phyloP scores from a whole-genome alignment of 2,888 invertebrate genomes.

The Margaritifera margaritifera region DNA sequence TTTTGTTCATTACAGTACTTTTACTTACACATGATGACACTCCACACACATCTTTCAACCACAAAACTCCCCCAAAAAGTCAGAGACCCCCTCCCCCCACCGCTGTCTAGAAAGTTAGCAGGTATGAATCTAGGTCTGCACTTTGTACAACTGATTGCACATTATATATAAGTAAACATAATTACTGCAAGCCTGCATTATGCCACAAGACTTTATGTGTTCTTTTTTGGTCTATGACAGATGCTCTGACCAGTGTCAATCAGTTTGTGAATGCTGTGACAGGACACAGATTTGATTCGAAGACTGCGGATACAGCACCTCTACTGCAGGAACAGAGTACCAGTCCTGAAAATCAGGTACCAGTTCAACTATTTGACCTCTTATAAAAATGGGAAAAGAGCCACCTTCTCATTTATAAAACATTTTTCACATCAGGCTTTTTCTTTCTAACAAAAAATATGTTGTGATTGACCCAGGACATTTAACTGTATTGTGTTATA shows the following conservation, averaged over 20 bases:
- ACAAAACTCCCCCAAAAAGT: too few species aligned
- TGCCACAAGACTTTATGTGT: background rate
- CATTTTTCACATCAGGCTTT: too few species aligned
- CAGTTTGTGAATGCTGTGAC: constrained; percentile 65
- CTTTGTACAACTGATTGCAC: background rate
- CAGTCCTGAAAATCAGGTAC: constrained; percentile 55
- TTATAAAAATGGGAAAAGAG: background rate
- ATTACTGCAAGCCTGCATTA: background rate
- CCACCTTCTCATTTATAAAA: background rate
- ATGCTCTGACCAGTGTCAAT: constrained; percentile 66
- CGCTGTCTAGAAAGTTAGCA: background rate
- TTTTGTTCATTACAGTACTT: too few species aligned
- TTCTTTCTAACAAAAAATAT: too few species aligned
- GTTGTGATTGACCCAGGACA: too few species aligned
- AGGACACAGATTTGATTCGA: constrained; percentile 48
- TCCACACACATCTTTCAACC: too few species aligned
- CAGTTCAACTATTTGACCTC: background rate
- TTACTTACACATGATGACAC: too few species aligned
- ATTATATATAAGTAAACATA: background rate
- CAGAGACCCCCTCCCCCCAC: background rate
- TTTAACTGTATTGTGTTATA: too few species aligned
- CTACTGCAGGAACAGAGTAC: constrained; percentile 60
- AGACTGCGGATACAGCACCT: constrained; percentile 65
- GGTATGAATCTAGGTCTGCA: background rate
- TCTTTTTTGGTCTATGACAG: constrained; percentile 30